Conservation (phyloP, 1,140 invertebrate species). For the Drosophila pachea region DNA sequence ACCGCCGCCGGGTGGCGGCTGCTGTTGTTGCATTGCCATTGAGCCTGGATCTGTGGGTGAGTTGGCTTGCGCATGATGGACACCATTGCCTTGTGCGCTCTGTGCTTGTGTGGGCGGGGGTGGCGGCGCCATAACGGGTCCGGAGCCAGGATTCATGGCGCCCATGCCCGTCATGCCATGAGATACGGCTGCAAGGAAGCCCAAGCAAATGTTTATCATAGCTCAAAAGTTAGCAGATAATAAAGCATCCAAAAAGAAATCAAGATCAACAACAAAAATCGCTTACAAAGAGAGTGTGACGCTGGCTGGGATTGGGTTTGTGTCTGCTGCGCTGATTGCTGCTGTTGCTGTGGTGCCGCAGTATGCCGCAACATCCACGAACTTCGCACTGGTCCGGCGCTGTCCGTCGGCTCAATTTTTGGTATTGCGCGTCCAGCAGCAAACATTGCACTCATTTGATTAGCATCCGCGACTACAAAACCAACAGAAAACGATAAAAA, state of each 20-base stretch:
- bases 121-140: conserved; percentile 71
- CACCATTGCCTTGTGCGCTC: conserved; percentile 69
- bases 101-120: conserved; percentile 70
- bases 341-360: conserved; percentile 37
- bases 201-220: neutral
- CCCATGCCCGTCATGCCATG: conserved; percentile 73
- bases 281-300: conserved; percentile 82
- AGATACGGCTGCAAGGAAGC: conserved; percentile 60
- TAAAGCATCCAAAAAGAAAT: conserved; percentile 33
- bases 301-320: conserved; percentile 66
- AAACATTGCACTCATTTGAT: conserved; percentile 80
- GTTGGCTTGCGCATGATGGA: conserved; percentile 62
- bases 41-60: conserved; percentile 61
- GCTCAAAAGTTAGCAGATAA: neutral
- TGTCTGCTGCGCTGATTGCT: conserved; percentile 46
- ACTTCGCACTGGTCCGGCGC: conserved; percentile 58
- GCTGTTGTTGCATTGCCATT: conserved; percentile 64
- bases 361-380: conserved; percentile 73
- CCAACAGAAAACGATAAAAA: conserved; percentile 42
- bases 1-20: conserved; percentile 48
- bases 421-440: conserved; percentile 79
- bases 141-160: conserved; percentile 69
- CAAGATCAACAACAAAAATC: conserved; percentile 78
- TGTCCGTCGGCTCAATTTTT: conserved; percentile 79
- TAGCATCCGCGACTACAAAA: conserved; percentile 78